Conservation (phyloP, 1,140 invertebrate genomes). For the Phymorhynchus buccinoides region DNA sequence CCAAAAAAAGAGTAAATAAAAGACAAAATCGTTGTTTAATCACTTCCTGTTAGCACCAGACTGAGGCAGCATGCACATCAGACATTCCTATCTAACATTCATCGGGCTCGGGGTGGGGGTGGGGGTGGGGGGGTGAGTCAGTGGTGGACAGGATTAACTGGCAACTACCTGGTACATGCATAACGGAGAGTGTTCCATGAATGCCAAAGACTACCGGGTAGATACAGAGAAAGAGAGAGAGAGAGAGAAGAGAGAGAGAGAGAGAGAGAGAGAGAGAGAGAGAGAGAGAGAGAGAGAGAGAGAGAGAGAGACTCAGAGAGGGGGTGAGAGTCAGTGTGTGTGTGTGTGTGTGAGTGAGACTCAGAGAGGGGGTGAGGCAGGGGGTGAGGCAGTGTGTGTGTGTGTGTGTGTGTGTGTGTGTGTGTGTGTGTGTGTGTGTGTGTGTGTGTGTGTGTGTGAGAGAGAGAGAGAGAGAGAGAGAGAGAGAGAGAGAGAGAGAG, state of each 20-base stretch:
- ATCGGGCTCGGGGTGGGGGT: no score
- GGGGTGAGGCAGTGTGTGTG: not conserved
- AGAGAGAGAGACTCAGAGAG: not conserved
- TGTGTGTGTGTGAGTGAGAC: not conserved
- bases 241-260: not conserved
- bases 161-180: no score
- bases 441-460: not conserved
- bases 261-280: constrained; percentile 16
- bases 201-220: no score
- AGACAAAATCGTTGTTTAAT: no score
- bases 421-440: not conserved
- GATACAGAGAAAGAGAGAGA: not conserved
- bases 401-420: constrained; percentile 9
- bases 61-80: no score
- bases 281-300: constrained; percentile 1
- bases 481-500: not conserved
- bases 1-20: no score
- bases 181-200: no score
- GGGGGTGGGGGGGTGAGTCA: no score
- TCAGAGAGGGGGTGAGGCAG: no score
- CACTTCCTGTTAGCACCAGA: no score
- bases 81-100: no score
- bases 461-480: not conserved
- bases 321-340: not conserved
- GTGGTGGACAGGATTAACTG: no score